Base-by-base conservation (phyloP, 2,888 invertebrate genomes). In the Sericinus montela region DNA sequence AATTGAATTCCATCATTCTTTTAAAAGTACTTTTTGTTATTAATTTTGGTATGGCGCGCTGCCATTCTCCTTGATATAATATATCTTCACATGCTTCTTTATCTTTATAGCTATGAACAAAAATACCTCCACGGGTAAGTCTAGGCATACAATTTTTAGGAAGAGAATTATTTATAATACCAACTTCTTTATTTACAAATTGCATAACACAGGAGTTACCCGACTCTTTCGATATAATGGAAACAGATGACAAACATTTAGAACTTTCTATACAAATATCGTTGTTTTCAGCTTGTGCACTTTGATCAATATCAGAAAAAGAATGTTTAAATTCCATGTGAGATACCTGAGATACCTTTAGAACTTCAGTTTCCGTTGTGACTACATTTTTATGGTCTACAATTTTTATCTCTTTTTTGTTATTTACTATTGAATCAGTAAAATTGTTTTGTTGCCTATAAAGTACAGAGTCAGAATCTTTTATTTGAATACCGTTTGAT, bases 21-120 rank as follows among this genome's bases (percentile, higher is more conserved):
- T 36, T 45, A 6, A 41, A 16, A 23, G 38, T 72, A 55, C 67
- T 74, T 43, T 61, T 69, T 10, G 49, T 39, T 25, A 59, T 14
- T 28, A 52, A 14, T 57, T 70, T 73, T 6, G 68, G 63, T 6
- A 56, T 68, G 30, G 60, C 58, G 41, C 59, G 63, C 56, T 83
- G 78, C 87, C 86, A 87, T 47, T 79, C 67, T 39, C 87, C 86
- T 67, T 83, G 85, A 55, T 69, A 88, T n/a, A 86, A 60, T 16
- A 87, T 67, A 58, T 88, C 87, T 60, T 85, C 79, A 19, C 71
- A 79, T 9, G 63, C 53, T 54, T 72, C 62, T 58, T 65, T 77
- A 35, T 82, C 72, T 60, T 63, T 81, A 48, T 75, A 87, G 58
- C 85, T 85, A 50, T 86, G 80, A n/a, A 87, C 67, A 56, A 81